Base-by-base conservation (phyloP, 1,140 invertebrate species). In the Amyelois transitella region DNA sequence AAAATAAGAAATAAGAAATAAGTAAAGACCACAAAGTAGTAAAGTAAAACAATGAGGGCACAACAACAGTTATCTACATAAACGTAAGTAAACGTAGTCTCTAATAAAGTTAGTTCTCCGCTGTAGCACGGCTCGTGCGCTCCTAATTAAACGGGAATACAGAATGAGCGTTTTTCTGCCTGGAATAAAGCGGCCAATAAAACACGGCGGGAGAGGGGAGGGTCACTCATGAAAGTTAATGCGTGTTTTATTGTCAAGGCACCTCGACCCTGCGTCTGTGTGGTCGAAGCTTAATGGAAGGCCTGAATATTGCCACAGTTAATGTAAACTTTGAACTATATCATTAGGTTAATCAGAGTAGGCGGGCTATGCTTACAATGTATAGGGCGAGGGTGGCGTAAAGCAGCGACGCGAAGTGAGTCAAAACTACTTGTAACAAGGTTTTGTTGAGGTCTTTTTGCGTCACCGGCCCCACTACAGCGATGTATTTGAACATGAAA, bases 201-300 rank as follows among this genome's bases (percentile, higher is more conserved):
- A 58, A 20, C 19, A 20, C 18, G 43, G 19, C 18, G 18, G 8
- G 20, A 1, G 19, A 6, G n/a, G 10, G 45, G 25, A n/a, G 50
- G 56, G 51, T 52, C 56, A 52, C 56, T 58, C 56, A 58, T 58
- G 56, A 58, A 58, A 52, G 50, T 58, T 58, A 58, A 58, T 43
- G 53, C 24, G 48, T 48, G 19, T 21, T 48, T 48, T 48, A 48
- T 48, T 21, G 19, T 48, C 32, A 2, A 38, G 32, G n/a, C 8
- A 38, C 25, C 25, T 32, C 25, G 12, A 12, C n/a, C n/a, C n/a
- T n/a, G n/a, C n/a, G n/a, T n/a, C 32, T 14, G 32, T 1, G 12
- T 14, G 32, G 32, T 14, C 32, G 12, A 8, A 14, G 17, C 32
- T 14, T 38, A 38, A 38, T 38, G 32, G 32, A 38, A 38, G n/a